phyloP scores from a whole-genome alignment of 2,797 vertebrate genomes.

The Pampus argenteus region DNA sequence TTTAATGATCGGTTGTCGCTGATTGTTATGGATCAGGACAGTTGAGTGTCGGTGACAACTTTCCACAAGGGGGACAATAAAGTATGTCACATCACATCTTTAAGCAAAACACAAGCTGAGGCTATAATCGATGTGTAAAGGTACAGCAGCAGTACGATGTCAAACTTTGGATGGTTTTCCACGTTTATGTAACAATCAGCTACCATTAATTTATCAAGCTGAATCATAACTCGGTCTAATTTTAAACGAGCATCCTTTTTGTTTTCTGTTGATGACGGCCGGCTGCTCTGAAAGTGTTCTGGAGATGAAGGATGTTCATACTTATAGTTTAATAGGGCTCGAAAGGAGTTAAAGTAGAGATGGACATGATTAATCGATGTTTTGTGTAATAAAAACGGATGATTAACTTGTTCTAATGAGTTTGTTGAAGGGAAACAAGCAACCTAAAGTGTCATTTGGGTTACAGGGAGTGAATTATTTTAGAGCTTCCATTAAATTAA shows the following conservation, averaged over 20 bases:
- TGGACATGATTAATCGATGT: slow-evolving; percentile 67
- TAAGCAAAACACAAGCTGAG: slow-evolving; percentile 25
- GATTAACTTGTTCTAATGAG: slow-evolving; percentile 64
- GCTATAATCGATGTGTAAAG: too few relatives aligned
- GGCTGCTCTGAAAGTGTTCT: slow-evolving; percentile 27
- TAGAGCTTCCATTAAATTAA: slow-evolving; percentile 32
- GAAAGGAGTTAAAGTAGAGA: slow-evolving; percentile 48
- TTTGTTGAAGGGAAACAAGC: slow-evolving; percentile 48
- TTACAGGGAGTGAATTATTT: slow-evolving; percentile 33
- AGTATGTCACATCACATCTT: neutral
- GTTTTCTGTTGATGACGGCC: slow-evolving; percentile 25
- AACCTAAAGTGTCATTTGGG: slow-evolving; percentile 18
- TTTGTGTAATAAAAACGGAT: slow-evolving; percentile 60
- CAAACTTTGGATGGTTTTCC: slow-evolving; percentile 12
- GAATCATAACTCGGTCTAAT: slow-evolving; percentile 62
- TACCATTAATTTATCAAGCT: slow-evolving; percentile 41
- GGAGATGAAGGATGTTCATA: slow-evolving; percentile 22
- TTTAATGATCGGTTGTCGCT: slow-evolving; percentile 1
- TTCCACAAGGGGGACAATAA: neutral
- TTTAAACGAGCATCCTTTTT: slow-evolving; percentile 61
- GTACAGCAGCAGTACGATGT: slow-evolving; percentile 15
- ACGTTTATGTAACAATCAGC: slow-evolving; percentile 26
- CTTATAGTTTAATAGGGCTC: slow-evolving; percentile 57
- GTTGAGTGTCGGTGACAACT: neutral
- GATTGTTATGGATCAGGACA: slow-evolving; percentile 18